Evolutionary conservation across 2,797 vertebrate species (phyloP).

Genomic region (Chelidonichthys spinosus): DNA sequence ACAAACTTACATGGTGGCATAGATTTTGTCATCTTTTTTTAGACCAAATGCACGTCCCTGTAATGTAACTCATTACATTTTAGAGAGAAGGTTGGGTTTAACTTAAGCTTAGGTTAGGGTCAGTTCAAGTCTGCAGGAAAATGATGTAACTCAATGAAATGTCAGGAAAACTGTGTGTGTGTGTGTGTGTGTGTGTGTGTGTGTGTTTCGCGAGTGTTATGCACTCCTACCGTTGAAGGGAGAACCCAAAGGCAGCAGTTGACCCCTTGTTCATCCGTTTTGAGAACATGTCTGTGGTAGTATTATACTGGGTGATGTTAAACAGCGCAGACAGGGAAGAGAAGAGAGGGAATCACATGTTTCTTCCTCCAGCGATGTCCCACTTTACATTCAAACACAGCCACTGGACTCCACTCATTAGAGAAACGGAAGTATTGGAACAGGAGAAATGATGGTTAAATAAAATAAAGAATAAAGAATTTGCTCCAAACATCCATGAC

Average conservation of each 20-base stretch:
- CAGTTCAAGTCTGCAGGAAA: no score
- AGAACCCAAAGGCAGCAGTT: constrained; percentile 38
- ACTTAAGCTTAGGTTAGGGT: no score
- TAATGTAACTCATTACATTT: no score
- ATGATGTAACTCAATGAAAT: no score
- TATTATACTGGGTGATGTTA: constrained; percentile 34
- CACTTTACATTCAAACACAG: constrained; percentile 21
- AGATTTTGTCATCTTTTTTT: not conserved
- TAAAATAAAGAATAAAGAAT: not conserved
- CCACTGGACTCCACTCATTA: not conserved
- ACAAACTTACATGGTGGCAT: not conserved
- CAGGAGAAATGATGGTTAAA: not conserved
- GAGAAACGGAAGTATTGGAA: not conserved
- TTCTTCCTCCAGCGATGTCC: constrained; percentile 24
- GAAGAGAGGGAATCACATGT: constrained; percentile 16
- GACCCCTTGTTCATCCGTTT: constrained; percentile 41
- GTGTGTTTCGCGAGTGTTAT: not conserved
- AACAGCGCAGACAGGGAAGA: constrained; percentile 41
- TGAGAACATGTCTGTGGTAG: constrained; percentile 35
- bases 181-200: no score
- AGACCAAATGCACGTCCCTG: no score
- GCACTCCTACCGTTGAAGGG: constrained; percentile 7
- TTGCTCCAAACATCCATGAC: not conserved
- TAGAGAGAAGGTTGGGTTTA: no score
- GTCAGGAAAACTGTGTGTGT: no score